A percentile compares a stretch with the other conserved stretches of the same genome.
phyloP scores from a whole-genome alignment of 2,888 invertebrate genomes.

The Pachliopta kotzebuea region DNA sequence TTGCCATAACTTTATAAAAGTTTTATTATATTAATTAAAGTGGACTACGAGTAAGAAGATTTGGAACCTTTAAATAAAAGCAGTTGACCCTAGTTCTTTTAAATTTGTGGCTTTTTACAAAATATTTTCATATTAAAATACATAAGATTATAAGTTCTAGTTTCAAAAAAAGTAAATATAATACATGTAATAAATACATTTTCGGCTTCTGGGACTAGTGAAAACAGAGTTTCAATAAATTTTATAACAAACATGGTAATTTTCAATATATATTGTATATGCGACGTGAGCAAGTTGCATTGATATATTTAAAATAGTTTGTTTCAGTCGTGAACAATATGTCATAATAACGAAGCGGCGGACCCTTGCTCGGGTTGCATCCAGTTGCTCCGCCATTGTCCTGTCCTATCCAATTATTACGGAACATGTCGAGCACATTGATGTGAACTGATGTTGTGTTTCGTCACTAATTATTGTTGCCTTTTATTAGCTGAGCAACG shows the following conservation, averaged over 20 bases:
- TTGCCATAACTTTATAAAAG: neutral
- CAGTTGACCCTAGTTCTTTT: neutral
- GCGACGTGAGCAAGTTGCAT: constrained; percentile 27
- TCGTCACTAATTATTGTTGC: constrained; percentile 61
- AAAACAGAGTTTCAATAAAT: constrained; percentile 17
- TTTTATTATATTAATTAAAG: neutral
- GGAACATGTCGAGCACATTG: constrained; percentile 69
- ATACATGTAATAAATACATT: too few relatives aligned
- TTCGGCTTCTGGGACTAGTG: neutral
- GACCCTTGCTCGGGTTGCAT: constrained; percentile 45
- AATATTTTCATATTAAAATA: too few relatives aligned
- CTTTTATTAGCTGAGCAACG: constrained; percentile 47
- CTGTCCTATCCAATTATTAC: constrained; percentile 71
- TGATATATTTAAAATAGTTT: constrained; percentile 51
- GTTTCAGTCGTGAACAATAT: constrained; percentile 67
- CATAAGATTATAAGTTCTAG: neutral
- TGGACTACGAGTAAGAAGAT: neutral
- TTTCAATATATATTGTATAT: constrained; percentile 21
- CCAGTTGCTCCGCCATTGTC: constrained; percentile 59
- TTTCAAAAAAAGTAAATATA: neutral
- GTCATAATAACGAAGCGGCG: constrained; percentile 62
- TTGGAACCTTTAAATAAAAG: neutral
- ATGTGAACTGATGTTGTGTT: constrained; percentile 58
- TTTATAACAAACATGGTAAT: constrained; percentile 7
- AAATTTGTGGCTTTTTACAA: too few relatives aligned